These are phyloP conservation scores for Leistus spinibarbis DNA, from an alignment of 2,888 invertebrate genomes.

Conservation along the genomic window DNA sequence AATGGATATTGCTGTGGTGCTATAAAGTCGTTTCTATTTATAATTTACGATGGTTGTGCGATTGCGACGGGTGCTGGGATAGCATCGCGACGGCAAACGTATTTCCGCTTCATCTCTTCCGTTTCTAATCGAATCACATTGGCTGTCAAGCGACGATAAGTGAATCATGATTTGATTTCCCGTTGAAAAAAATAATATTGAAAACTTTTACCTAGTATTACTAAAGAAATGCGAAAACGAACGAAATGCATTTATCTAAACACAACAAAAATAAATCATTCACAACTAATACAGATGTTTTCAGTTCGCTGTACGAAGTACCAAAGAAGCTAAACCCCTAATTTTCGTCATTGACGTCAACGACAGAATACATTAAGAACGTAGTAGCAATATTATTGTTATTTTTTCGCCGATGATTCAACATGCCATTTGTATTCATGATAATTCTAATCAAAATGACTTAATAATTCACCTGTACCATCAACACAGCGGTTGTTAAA, in stretches of 20 bases:
- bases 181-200: slow-evolving; percentile 15
- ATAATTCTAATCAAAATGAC: background rate
- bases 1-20: background rate
- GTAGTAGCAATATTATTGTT: too few species aligned
- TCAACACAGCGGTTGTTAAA: background rate
- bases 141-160: slow-evolving; percentile 9
- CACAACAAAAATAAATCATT: background rate
- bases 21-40: slow-evolving; percentile 31
- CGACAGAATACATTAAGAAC: too few species aligned
- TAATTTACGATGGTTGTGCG: slow-evolving; percentile 23
- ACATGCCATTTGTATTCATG: background rate
- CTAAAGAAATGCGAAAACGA: background rate
- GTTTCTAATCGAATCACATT: slow-evolving; percentile 33
- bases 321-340: too few species aligned
- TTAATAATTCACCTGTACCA: background rate
- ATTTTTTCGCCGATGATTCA: too few species aligned
- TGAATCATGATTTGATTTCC: slow-evolving; percentile 16
- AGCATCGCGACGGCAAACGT: slow-evolving; percentile 18
- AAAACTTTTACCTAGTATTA: background rate
- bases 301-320: too few species aligned
- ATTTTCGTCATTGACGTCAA: too few species aligned
- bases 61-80: background rate
- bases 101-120: slow-evolving; percentile 38
- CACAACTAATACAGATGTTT: background rate
- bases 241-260: background rate